phyloP scores from a whole-genome alignment of 2,797 vertebrate species.

The Myripristis murdjan region DNA sequence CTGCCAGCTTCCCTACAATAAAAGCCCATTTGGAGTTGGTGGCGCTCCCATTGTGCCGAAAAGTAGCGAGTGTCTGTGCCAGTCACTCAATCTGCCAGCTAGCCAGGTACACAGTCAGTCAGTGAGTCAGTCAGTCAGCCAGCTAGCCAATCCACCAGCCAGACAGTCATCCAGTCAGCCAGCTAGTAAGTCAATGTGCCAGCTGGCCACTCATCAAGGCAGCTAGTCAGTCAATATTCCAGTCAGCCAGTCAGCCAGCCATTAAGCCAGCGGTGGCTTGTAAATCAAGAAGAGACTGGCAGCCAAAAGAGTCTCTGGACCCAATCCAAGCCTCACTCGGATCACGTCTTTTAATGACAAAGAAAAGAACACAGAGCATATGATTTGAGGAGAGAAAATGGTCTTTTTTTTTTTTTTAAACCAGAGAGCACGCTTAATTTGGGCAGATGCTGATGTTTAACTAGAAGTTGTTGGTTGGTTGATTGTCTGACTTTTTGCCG shows the following conservation, averaged over 20 bases:
- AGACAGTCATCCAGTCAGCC: conserved; percentile 1
- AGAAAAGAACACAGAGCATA: conserved; percentile 60
- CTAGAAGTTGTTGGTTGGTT: conserved; percentile 19
- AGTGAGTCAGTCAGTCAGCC: not conserved
- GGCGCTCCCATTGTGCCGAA: conserved; percentile 21
- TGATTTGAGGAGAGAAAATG: conserved; percentile 59
- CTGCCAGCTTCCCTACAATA: conserved; percentile 18
- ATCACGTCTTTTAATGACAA: conserved; percentile 72
- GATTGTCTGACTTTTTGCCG: conserved; percentile 22
- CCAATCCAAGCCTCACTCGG: conserved; percentile 62
- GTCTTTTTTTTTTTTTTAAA: conserved; percentile 42
- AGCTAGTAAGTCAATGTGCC: conserved; percentile 19
- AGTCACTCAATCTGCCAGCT: conserved; percentile 7
- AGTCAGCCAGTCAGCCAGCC: conserved; percentile 17
- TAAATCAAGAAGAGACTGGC: conserved; percentile 70
- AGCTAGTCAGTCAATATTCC: conserved; percentile 36
- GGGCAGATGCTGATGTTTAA: conserved; percentile 45
- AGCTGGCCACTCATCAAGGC: conserved; percentile 30
- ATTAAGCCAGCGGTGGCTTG: conserved; percentile 64
- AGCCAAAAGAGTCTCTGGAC: conserved; percentile 64
- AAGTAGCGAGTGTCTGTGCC: conserved; percentile 10
- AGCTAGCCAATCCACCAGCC: conserved; percentile 8
- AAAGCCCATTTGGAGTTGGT: conserved; percentile 23
- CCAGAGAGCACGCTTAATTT: conserved; percentile 60
- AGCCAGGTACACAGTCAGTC: conserved; percentile 15